Conservation (phyloP, 1,140 invertebrate genomes). For the Drosophila mayri region DNA sequence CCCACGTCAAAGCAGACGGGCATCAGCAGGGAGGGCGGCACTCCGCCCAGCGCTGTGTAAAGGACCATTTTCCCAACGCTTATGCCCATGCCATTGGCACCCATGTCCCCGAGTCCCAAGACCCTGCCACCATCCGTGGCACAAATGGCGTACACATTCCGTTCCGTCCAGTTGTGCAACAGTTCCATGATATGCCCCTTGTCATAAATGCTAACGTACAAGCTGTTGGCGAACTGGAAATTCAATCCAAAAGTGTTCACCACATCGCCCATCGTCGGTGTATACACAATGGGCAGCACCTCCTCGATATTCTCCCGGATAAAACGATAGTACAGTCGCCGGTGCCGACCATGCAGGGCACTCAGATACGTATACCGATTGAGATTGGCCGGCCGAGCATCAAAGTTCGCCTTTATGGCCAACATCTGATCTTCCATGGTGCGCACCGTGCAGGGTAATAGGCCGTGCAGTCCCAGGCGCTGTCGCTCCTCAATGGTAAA, state of each 20-base stretch:
- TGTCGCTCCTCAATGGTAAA: constrained; percentile 54
- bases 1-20: constrained; percentile 97
- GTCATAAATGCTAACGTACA: constrained; percentile 98
- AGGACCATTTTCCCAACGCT: constrained; percentile 96
- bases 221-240: constrained; percentile 89
- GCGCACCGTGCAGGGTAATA: constrained; percentile 93
- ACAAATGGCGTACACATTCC: constrained; percentile 95
- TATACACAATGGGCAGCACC: constrained; percentile 89
- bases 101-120: constrained; percentile 96
- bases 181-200: constrained; percentile 95
- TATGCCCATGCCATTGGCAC: constrained; percentile 98
- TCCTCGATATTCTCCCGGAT: constrained; percentile 94
- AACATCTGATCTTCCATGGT: constrained; percentile 93
- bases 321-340: constrained; percentile 97
- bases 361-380: constrained; percentile 95
- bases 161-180: constrained; percentile 82
- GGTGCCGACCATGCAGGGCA: constrained; percentile 93
- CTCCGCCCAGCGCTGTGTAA: constrained; percentile 96
- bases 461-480: constrained; percentile 89
- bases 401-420: constrained; percentile 90
- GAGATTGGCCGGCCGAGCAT: constrained; percentile 91
- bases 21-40: constrained; percentile 95
- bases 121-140: constrained; percentile 98
- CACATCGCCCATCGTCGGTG: constrained; percentile 89
- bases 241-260: constrained; percentile 85